Evolutionary conservation across 2,888 invertebrate species (phyloP).

Genomic region (Mythimna lalbum): DNA sequence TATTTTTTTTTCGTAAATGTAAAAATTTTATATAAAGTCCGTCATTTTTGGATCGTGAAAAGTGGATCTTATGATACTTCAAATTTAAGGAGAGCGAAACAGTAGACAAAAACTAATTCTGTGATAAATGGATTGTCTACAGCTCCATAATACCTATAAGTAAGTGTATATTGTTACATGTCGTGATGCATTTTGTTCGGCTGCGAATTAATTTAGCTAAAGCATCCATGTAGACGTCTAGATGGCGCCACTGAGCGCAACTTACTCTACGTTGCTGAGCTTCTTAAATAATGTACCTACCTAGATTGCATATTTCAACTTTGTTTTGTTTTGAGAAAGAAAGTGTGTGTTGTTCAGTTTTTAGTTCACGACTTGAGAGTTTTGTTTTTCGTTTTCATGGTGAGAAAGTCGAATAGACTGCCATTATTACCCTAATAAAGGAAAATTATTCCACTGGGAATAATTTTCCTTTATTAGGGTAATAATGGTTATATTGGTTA

Average conservation of each 20-base stretch:
- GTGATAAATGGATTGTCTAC: background rate
- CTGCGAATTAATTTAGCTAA: constrained; percentile 74
- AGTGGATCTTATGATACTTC: too few relatives aligned
- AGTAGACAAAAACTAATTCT: too few relatives aligned
- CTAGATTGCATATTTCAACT: constrained; percentile 38
- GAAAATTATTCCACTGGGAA: too few relatives aligned
- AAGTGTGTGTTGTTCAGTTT: constrained; percentile 2
- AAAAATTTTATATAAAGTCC: too few relatives aligned
- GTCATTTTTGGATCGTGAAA: too few relatives aligned
- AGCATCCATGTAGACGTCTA: constrained; percentile 82
- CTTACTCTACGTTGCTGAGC: constrained; percentile 46
- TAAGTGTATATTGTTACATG: constrained; percentile 47
- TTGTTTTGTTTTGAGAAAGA: constrained; percentile 14
- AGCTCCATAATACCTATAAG: background rate
- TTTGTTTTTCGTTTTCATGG: too few relatives aligned
- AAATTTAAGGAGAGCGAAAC: too few relatives aligned
- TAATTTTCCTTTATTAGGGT: too few relatives aligned
- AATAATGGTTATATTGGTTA: too few relatives aligned
- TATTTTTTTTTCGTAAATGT: too few relatives aligned
- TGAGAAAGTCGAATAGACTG: too few relatives aligned
- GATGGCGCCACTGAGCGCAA: constrained; percentile 71
- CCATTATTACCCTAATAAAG: too few relatives aligned
- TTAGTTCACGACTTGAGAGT: background rate
- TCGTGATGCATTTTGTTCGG: constrained; percentile 69
- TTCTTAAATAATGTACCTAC: constrained; percentile 20